Base-by-base conservation (phyloP, 2,797 vertebrate genomes). In the Halcyon badia region DNA sequence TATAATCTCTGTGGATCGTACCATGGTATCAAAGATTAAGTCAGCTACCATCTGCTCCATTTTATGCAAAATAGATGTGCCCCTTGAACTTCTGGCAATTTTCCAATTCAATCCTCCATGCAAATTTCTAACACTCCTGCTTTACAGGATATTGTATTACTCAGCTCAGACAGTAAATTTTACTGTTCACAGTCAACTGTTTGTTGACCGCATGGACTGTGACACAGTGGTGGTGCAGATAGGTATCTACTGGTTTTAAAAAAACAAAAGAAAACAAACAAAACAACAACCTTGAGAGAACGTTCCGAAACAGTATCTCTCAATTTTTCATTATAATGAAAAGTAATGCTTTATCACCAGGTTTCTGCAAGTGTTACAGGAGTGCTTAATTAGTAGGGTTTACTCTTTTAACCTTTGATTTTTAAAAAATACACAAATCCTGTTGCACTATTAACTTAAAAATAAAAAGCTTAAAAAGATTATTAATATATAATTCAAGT, bases 11-110 rank as follows among this genome's bases (percentile, higher is more conserved):
- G 60, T 71, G 95, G 94, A 92, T 83, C 0, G 2, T 52, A 51
- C 57, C 26, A 31, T 41, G 52, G 81, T 61, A 92, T 90, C 93
- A 93, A 87, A 97, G 88, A 89, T 95, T 66, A 95, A 96, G 91
- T 93, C 94, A 96, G 90, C 90, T 87, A 82, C 94, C 94, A 95
- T 96, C 95, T 97, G 95, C 91, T 97, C 91, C 88, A 78, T 95
- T 93, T 97, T 89, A 96, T 97, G 90, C 91, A 96, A 96, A 97
- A 90, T 89, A 95, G 81, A 89, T 90, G 75, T 93, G 83, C 88
- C 93, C 93, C 83, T 92, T 96, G 86, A 96, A 94, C 94, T 96
- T 77, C 71, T 92, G 93, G 88, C 91, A 93, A 3, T 94, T 87
- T 96, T 87, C 88, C 94, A 83, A 15, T 77, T 96, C 81, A 71